These are phyloP conservation scores for Manacus vitellinus DNA, from an alignment of 2,113 vertebrate genomes.

Conservation along the genomic window DNA sequence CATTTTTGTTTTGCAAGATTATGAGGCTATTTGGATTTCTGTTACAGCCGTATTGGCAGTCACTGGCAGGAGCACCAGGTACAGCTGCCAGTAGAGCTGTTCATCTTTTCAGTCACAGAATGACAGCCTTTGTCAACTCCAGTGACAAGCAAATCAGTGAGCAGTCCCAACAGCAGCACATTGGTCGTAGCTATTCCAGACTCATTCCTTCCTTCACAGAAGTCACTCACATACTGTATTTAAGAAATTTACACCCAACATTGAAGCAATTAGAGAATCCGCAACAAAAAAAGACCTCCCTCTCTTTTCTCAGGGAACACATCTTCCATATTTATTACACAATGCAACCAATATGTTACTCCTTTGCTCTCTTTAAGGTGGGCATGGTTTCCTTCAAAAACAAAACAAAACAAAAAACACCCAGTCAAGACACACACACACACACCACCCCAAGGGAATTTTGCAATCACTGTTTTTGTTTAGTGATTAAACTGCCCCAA, in stretches of 20 bases:
- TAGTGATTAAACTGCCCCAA: not conserved
- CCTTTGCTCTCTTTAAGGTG: not conserved
- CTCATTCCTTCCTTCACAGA: not conserved
- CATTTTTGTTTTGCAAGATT: not conserved
- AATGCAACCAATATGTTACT: not conserved
- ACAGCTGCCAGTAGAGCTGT: not conserved
- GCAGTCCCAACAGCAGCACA: not conserved
- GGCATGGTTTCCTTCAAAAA: not conserved
- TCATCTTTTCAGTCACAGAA: not conserved
- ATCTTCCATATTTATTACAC: not conserved
- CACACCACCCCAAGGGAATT: not conserved
- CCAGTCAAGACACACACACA: not conserved
- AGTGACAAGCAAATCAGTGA: not conserved
- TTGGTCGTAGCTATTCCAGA: not conserved
- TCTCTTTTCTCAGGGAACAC: not conserved
- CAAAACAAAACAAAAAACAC: not conserved
- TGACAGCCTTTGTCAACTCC: not conserved
- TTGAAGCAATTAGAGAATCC: rapidly evolving
- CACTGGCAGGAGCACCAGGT: not conserved
- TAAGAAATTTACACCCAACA: not conserved
- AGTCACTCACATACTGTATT: not conserved
- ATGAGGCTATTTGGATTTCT: not conserved
- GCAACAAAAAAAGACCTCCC: not conserved
- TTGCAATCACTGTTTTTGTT: not conserved
- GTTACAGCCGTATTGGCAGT: rapidly evolving